Conservation (phyloP, 1,140 invertebrate species). For the Phenacoccus solenopsis region DNA sequence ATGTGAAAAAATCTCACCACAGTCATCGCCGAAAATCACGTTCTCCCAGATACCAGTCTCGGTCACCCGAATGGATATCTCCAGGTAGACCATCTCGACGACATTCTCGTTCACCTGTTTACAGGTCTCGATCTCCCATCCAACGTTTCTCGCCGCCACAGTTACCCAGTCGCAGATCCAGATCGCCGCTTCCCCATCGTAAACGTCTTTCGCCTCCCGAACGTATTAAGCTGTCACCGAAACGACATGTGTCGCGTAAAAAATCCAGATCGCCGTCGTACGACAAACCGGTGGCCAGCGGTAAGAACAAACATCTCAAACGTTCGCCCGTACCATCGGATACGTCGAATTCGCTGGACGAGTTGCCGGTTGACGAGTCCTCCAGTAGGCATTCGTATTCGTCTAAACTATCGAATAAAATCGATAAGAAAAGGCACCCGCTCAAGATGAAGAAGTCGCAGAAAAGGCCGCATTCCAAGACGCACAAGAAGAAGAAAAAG, state of each 20-base stretch:
- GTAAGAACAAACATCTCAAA: background rate
- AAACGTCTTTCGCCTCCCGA: background rate
- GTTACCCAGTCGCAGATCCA: background rate
- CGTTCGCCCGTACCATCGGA: background rate
- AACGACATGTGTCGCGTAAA: background rate
- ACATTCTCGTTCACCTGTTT: background rate
- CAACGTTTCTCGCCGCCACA: background rate
- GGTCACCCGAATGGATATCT: background rate
- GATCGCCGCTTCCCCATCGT: background rate
- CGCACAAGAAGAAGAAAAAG: slow-evolving; percentile 3
- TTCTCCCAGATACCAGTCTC: background rate
- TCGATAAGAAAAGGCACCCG: background rate
- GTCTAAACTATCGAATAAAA: background rate
- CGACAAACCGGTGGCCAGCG: background rate
- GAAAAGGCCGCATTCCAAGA: slow-evolving; percentile 4
- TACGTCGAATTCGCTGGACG: background rate
- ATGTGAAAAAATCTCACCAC: background rate
- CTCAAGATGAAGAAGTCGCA: background rate
- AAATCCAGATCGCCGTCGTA: slow-evolving; percentile 1
- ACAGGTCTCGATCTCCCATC: background rate
- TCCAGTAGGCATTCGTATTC: background rate
- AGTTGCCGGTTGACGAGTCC: background rate
- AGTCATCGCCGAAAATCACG: slow-evolving; percentile 1
- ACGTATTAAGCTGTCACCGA: background rate
- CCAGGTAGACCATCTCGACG: background rate